Evolutionary conservation across 92 coral and sea anemone genomes (phyloP).

Genomic region (Epizoanthus stellaris): DNA sequence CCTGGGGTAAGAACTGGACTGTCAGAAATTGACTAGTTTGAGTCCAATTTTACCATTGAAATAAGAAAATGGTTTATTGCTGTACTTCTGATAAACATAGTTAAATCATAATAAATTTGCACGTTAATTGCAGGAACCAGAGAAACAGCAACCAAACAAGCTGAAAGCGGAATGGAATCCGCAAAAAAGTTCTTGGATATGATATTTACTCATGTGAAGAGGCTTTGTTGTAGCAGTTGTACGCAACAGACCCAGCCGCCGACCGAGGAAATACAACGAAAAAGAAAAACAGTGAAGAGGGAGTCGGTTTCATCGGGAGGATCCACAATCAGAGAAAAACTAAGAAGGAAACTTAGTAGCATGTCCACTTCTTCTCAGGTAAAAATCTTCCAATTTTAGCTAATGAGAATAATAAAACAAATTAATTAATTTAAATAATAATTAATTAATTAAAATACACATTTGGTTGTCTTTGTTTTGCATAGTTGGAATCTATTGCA

Average conservation of each 20-base stretch:
- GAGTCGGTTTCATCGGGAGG: slow-evolving; percentile 26
- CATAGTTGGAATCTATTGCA: too few relatives aligned
- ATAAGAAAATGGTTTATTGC: background rate
- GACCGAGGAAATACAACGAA: background rate
- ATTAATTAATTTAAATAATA: too few relatives aligned
- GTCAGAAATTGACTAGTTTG: too few relatives aligned
- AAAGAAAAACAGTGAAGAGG: slow-evolving; percentile 4
- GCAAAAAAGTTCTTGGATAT: background rate
- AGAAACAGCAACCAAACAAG: slow-evolving; percentile 14
- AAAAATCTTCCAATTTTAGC: too few relatives aligned
- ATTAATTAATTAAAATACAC: too few relatives aligned
- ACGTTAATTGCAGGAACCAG: slow-evolving; percentile 13
- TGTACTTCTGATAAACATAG: background rate
- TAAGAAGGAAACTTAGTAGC: slow-evolving; percentile 23
- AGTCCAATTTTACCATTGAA: background rate
- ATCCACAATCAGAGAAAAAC: slow-evolving; percentile 42
- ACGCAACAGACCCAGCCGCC: background rate
- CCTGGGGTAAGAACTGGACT: slow-evolving; percentile 60
- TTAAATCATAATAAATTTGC: background rate
- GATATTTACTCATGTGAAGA: background rate
- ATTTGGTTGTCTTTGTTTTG: too few relatives aligned
- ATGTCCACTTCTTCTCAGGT: slow-evolving; percentile 36
- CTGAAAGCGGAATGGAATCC: slow-evolving; percentile 34
- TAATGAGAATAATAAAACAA: too few relatives aligned
- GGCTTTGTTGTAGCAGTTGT: background rate